Evolutionary conservation across 2,888 invertebrate species (phyloP).

Genomic region (Euplexia lucipara): DNA sequence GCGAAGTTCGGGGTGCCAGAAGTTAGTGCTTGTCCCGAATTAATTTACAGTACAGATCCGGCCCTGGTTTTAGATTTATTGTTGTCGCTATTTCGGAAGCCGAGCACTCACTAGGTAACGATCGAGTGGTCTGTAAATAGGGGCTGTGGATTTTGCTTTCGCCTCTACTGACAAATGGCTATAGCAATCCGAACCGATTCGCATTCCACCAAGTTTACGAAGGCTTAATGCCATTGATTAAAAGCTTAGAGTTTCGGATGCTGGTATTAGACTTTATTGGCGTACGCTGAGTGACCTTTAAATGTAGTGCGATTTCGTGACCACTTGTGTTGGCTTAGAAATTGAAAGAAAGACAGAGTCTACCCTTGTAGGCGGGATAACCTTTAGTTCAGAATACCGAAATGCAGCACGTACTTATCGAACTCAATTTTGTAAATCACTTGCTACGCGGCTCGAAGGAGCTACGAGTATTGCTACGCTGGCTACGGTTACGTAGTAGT

Average conservation of each 20-base stretch:
- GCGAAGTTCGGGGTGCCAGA: constrained; percentile 57
- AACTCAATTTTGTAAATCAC: neutral
- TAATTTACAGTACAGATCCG: constrained; percentile 65
- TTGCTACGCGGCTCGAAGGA: constrained; percentile 15
- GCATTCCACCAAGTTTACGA: constrained; percentile 69
- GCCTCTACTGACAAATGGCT: constrained; percentile 72
- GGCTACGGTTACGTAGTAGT: too few relatives aligned
- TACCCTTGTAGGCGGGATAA: neutral
- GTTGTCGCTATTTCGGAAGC: constrained; percentile 64
- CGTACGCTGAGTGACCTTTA: constrained; percentile 42
- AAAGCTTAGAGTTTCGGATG: constrained; percentile 63
- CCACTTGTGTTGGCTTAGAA: neutral
- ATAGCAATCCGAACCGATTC: constrained; percentile 62
- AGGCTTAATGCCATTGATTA: constrained; percentile 70
- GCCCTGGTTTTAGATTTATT: constrained; percentile 67
- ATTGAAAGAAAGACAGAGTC: neutral
- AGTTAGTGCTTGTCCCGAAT: constrained; percentile 61
- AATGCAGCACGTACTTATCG: neutral
- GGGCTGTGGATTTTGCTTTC: constrained; percentile 72
- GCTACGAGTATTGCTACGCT: constrained; percentile 31
- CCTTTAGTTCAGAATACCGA: neutral
- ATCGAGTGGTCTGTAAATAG: constrained; percentile 77
- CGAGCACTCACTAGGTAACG: constrained; percentile 64
- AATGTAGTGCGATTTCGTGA: constrained; percentile 15
- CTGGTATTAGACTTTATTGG: constrained; percentile 54